Base-by-base conservation (phyloP, 2,113 vertebrate genomes). In the Lipotes vexillifer region DNA sequence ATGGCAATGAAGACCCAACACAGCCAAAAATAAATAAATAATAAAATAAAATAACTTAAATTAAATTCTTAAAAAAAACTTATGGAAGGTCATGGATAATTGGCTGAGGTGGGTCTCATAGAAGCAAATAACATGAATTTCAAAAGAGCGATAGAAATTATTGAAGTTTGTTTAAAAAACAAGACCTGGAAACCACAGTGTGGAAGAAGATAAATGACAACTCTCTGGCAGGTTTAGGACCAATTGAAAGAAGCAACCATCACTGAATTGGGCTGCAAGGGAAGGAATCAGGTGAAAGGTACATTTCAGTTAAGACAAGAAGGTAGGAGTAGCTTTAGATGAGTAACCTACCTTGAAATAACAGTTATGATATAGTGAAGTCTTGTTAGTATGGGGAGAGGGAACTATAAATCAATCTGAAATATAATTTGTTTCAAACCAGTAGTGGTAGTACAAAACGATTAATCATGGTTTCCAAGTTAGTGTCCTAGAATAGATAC, bases 371-470 rank as follows among this genome's bases (percentile, higher is more conserved):
- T 77, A 52, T 14, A 74, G 8, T 88, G 5, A 93, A 94, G n/a
- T 81, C 33, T 75, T 90, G 1, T 85, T 88, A 88, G 44, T 74
- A 77, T 71, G 18, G n/a, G 6, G 25, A 77, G 49, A 74, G 27
- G 85, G 2, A 52, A 52, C 31, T 94, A 38, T 82, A 77, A 74
- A 63, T 96, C 81, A 44, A 18, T 44, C 25, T 68, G 10, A 94
- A 97, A 81, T 91, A 68, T 78, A 78, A 74, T 94, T 87, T 86
- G 82, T 83, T 96, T 97, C 52, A 91, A 85, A 78, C 59, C 84
- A 72, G 65, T 87, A 78, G 18, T 94, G 41, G 21, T 49, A 90
- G 23, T 12, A 94, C 23, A 96, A 90, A 71, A 9, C 36, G 49
- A 88, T 86, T 93, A 59, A 46, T 75, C 69, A 44, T 92, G 20